Base-by-base conservation (phyloP, 2,888 invertebrate genomes). In the Cordilura impudica region DNA sequence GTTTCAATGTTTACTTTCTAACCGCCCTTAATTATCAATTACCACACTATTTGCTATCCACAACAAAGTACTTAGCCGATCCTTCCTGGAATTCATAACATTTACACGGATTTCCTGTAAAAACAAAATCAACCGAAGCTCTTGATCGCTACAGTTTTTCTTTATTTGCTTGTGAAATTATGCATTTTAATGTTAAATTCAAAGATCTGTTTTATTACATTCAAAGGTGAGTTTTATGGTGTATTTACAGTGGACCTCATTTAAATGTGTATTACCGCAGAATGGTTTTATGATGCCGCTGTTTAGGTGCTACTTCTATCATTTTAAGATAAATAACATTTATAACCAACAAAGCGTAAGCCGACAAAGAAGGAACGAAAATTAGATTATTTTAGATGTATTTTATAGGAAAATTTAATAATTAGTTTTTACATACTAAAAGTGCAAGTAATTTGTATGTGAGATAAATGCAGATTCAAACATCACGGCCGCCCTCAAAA, bases 71-170 rank as follows among this genome's bases (percentile, higher is more conserved):
- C 45, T 7, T 5, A 51, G 14, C 29, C 54, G 74, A 74, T 79
- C 74, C 74, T 79, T 79, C 78, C 49, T 29, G 49, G 78, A 79
- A 79, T 74, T 74, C 18, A 49, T 31, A 78, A 54, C 23, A 47
- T 61, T n/a, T 66, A 45, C 43, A 66, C 66, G 71, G 79, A 79
- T 75, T 79, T 79, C 75, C 79, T 75, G 71, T 72, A 72, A 49
- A 49, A 16, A 35, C 2, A 45, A 54, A 53, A 26, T 45, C 21
- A 21, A 18, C 58, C 21, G 51, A 8, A 5, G n/a, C 35, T 1
- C n/a, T 39, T 1, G 8, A 16, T 18, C 23, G 49, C 43, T 53
- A n/a, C n/a, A 53, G 4, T 29, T 29, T 23, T 60, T 69, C 58
- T 39, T 56, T 73, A 53, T 79, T 79, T 79, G 67, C 71, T 49